Evolutionary conservation across 92 coral and sea anemone genomes (phyloP), one percentile per base, ranked within the genome.

Genomic region (Actinernus sp.): DNA sequence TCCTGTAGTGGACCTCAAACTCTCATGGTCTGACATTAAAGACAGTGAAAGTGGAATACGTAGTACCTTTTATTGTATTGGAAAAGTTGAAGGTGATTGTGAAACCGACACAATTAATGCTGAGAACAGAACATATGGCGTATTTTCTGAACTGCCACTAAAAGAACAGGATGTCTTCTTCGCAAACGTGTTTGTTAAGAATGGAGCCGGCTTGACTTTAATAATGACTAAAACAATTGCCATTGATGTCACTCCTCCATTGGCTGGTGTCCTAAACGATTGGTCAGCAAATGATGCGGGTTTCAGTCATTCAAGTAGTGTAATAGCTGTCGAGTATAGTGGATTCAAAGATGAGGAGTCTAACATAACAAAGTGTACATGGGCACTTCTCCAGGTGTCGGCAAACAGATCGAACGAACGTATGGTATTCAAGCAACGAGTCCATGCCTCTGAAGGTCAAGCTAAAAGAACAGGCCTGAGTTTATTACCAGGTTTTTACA

Each of bases 231-330:
- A 63, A 34, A 65, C 63, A 36, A 26, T 80, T 22, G 37, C 27
- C 41, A 64, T 85, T 20, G 96, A 89, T 73, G 47, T 45, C 3
- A 74, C 89, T 12, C 88, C 92, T 6, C 96, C 96, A 3, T 64
- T 73, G 19, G 64, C 22, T 13, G 96, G 96, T 12, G 36, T 49
- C 30, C 92, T 89, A 1, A 68, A 49, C 23, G 96, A 89, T 28
- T 90, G 45, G 31, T 58, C 40, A 53, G 58, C 3, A 0, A n/a
- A n/a, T n/a, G 96, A 85, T 44, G 32, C 51, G 26, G 91, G 85
- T 10, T 85, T 79, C 48, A 70, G 80, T 13, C 49, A 74, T 41
- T 63, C 68, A 31, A 74, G 59, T 54, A 45, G 48, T 33, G 40
- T 71, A 27, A 43, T 89, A 31, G 29, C 62, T 32, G 68, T 68